Evolutionary conservation across 2,888 invertebrate species (phyloP).

Genomic region (Uropetala carovei): DNA sequence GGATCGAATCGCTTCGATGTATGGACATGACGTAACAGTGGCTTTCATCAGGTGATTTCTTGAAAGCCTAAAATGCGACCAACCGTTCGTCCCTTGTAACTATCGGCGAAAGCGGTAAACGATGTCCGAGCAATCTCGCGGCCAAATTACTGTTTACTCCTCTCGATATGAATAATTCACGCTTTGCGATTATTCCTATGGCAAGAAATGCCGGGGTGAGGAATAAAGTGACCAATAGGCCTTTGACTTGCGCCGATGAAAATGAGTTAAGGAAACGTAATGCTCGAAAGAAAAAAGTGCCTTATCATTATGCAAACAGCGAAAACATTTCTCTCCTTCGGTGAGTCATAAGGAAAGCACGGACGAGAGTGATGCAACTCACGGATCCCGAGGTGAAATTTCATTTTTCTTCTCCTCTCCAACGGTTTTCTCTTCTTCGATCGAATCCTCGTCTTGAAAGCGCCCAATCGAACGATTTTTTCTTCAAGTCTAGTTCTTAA

Average conservation of each 20-base stretch:
- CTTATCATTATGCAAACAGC: slow-evolving; percentile 52
- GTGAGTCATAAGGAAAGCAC: slow-evolving; percentile 47
- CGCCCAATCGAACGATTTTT: neutral
- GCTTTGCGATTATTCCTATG: neutral
- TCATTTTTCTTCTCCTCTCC: neutral
- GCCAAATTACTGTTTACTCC: slow-evolving; percentile 45
- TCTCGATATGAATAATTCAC: slow-evolving; percentile 8
- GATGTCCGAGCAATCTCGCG: neutral
- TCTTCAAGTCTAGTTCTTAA: neutral
- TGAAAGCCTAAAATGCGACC: no score
- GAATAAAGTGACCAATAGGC: neutral
- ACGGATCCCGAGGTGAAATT: neutral
- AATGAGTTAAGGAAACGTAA: slow-evolving; percentile 21
- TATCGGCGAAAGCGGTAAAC: no score
- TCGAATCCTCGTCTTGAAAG: neutral
- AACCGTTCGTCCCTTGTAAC: no score
- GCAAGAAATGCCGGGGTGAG: neutral
- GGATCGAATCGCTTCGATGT: no score
- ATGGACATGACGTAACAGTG: no score
- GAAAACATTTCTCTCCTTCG: slow-evolving; percentile 16
- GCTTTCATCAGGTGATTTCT: no score
- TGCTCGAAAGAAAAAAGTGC: slow-evolving; percentile 21
- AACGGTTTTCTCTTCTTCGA: neutral
- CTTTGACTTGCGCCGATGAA: neutral
- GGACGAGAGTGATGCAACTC: slow-evolving; percentile 17